Conservation (phyloP, 2,888 invertebrate genomes). For the Drosophila crucigera region DNA sequence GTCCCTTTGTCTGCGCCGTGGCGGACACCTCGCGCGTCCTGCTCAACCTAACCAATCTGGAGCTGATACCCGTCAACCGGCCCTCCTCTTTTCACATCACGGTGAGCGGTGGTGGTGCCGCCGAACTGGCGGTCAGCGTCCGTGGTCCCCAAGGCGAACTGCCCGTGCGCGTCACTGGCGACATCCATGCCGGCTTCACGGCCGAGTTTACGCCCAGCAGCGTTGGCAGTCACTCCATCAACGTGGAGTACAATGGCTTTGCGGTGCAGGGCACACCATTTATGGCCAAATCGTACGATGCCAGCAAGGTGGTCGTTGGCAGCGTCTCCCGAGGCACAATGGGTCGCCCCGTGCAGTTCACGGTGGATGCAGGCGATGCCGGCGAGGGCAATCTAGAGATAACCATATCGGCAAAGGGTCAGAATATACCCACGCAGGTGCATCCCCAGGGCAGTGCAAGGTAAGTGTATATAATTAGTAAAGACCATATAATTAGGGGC, state of each 20-base stretch:
- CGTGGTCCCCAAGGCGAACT: slow-evolving; percentile 94
- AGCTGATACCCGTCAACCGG: slow-evolving; percentile 94
- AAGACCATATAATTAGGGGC: neutral
- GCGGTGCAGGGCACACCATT: slow-evolving; percentile 96
- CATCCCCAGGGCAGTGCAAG: slow-evolving; percentile 94
- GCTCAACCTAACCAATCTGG: slow-evolving; percentile 90
- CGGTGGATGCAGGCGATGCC: slow-evolving; percentile 97
- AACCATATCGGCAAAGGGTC: slow-evolving; percentile 96
- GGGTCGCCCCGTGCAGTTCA: slow-evolving; percentile 96
- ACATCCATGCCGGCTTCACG: slow-evolving; percentile 94
- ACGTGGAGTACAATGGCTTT: slow-evolving; percentile 95
- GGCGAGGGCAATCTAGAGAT: slow-evolving; percentile 99
- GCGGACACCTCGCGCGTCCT: slow-evolving; percentile 92
- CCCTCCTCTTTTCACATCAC: slow-evolving; percentile 92
- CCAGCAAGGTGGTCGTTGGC: slow-evolving; percentile 93
- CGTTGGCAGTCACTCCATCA: slow-evolving; percentile 97
- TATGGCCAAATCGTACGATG: slow-evolving; percentile 96
- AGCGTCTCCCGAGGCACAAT: slow-evolving; percentile 93
- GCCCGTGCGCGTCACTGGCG: slow-evolving; percentile 95
- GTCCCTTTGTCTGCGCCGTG: slow-evolving; percentile 95
- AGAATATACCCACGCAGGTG: slow-evolving; percentile 98
- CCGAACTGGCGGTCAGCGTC: slow-evolving; percentile 95
- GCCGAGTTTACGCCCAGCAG: slow-evolving; percentile 96
- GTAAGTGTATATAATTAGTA: slow-evolving; percentile 52
- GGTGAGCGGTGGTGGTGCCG: slow-evolving; percentile 89